Percentiles rank a stretch among this genome's conserved stretches.
Conservation (phyloP, 2,113 vertebrate genomes). For the Anguilla rostrata region DNA sequence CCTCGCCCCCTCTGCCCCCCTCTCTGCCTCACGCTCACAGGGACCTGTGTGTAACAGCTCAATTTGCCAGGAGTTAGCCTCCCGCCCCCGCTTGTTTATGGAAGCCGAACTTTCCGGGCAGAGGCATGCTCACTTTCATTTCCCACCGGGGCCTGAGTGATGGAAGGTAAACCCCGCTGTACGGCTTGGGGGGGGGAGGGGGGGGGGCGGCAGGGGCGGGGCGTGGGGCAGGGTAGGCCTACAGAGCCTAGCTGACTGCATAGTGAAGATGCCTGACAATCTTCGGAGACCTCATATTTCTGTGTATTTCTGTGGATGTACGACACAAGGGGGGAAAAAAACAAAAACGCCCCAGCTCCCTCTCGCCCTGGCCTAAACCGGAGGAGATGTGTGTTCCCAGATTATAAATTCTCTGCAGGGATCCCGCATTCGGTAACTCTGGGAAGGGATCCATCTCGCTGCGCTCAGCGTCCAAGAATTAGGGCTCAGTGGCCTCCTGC, state of each 20-base stretch:
- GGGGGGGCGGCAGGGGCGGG: background rate
- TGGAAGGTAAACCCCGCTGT: background rate
- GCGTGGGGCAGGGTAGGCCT: background rate
- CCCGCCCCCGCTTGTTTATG: slow-evolving; percentile 2
- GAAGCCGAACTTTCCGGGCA: slow-evolving; percentile 9
- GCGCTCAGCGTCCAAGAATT: background rate
- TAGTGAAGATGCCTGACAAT: slow-evolving; percentile 37
- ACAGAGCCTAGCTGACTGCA: slow-evolving; percentile 6
- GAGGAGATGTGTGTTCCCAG: slow-evolving; percentile 17
- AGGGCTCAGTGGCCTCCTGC: background rate
- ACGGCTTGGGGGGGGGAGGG: background rate
- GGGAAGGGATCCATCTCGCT: background rate
- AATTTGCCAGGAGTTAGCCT: background rate
- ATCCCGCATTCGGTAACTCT: background rate
- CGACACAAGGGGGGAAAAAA: background rate
- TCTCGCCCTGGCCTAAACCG: slow-evolving; percentile 7
- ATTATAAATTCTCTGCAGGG: slow-evolving; percentile 12
- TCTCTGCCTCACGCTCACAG: background rate
- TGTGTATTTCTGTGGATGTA: slow-evolving; percentile 23
- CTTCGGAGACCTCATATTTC: slow-evolving; percentile 28
- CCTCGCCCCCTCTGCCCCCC: background rate
- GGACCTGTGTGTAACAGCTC: slow-evolving; percentile 7
- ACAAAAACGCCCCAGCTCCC: background rate
- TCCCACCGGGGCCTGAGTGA: background rate
- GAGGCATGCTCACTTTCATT: background rate